Evolutionary conservation across 64 coral and sea anemone species (phyloP).

Genomic region (Montipora efflorescens): DNA sequence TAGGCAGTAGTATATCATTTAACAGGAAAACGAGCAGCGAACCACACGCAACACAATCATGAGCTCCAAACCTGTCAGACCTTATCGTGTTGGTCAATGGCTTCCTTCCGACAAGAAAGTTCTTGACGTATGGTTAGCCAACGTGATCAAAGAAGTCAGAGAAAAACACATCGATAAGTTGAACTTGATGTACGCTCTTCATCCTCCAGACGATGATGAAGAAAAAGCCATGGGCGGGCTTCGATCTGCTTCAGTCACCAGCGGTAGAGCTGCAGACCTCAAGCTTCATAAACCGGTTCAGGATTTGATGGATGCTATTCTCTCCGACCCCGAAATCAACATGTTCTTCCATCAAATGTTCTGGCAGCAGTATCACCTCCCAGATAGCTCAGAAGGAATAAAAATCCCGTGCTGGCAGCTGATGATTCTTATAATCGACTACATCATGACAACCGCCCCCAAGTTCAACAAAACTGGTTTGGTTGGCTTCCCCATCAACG

Average conservation of each 20-base stretch:
- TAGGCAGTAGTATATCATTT: background rate
- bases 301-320: conserved; percentile 55
- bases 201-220: conserved; percentile 43
- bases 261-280: background rate
- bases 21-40: background rate
- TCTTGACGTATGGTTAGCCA: conserved; percentile 58
- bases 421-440: conserved; percentile 68
- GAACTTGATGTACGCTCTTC: background rate
- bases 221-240: conserved; percentile 7
- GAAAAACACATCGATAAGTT: conserved; percentile 11
- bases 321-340: conserved; percentile 73
- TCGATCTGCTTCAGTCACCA: background rate
- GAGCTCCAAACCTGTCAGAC: conserved; percentile 37
- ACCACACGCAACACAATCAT: conserved; percentile 36
- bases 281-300: conserved; percentile 51
- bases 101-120: conserved; percentile 60
- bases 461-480: conserved; percentile 76
- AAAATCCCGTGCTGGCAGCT: conserved; percentile 68
- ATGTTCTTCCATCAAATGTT: conserved; percentile 87
- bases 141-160: conserved; percentile 39
- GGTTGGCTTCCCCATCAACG: conserved; percentile 77
- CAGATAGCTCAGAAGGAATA: conserved; percentile 32
- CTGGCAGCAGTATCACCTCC: conserved; percentile 67
- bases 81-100: conserved; percentile 52
- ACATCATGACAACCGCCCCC: conserved; percentile 81